Evolutionary conservation across 2,797 vertebrate genomes (phyloP).

Genomic region (Lepidocolaptes lacrymiger): DNA sequence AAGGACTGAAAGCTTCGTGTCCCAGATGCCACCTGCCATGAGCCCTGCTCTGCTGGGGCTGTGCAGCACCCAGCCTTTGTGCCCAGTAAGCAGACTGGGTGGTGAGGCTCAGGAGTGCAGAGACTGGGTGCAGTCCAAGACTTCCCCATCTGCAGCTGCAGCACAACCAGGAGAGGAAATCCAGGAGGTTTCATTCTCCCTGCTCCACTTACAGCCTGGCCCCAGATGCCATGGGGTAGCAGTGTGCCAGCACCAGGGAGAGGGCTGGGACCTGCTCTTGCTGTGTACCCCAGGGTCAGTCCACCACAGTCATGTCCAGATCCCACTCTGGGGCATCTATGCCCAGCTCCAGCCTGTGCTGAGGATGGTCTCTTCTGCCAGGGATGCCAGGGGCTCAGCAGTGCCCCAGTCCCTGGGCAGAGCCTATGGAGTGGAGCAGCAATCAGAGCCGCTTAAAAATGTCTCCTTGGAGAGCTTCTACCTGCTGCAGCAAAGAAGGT

Average conservation of each 20-base stretch:
- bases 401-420: background rate
- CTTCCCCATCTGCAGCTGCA: background rate
- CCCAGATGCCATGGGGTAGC: background rate
- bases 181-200: background rate
- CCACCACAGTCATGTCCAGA: background rate
- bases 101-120: background rate
- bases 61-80: background rate
- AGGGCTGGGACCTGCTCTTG: background rate
- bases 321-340: background rate
- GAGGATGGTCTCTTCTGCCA: background rate
- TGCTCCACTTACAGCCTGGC: background rate
- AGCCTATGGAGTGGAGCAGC: background rate
- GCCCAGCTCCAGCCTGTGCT: background rate
- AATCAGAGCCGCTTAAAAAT: background rate
- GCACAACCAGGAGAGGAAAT: background rate
- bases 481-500: background rate
- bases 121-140: background rate
- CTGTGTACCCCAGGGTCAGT: background rate
- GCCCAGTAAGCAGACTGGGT: background rate
- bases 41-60: background rate
- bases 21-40: background rate
- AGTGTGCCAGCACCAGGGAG: background rate
- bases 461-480: background rate
- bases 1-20: accelerated
- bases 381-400: background rate